phyloP scores from a whole-genome alignment of 2,797 vertebrate species.

The Chelon labrosus region DNA sequence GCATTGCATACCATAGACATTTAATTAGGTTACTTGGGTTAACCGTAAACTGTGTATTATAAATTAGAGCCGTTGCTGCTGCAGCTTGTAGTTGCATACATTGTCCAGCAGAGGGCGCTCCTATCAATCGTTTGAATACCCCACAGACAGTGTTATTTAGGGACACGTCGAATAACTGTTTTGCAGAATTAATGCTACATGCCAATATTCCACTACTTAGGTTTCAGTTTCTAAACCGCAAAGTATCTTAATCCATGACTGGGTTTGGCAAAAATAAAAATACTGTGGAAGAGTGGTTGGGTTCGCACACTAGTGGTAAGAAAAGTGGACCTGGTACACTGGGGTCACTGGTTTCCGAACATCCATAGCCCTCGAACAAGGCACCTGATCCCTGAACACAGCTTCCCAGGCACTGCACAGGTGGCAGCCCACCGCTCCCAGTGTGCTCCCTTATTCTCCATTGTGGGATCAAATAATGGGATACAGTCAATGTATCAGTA shows the following conservation, averaged over 20 bases:
- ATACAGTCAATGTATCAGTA: background rate
- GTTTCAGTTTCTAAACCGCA: background rate
- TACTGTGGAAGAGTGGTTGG: too few relatives aligned
- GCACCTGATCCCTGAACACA: too few relatives aligned
- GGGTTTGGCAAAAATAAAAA: background rate
- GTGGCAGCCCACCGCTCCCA: too few relatives aligned
- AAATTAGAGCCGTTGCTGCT: background rate
- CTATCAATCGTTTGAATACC: background rate
- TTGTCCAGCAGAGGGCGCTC: slow-evolving; percentile 54
- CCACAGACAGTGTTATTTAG: background rate
- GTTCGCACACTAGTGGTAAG: too few relatives aligned
- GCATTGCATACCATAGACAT: background rate
- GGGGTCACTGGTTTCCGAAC: too few relatives aligned
- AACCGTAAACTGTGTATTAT: too few relatives aligned
- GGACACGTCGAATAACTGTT: background rate
- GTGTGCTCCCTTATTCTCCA: too few relatives aligned
- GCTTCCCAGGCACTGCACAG: too few relatives aligned
- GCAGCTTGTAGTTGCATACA: background rate
- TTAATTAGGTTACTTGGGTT: too few relatives aligned
- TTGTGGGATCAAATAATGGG: too few relatives aligned
- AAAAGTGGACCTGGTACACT: too few relatives aligned
- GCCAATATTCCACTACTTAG: background rate
- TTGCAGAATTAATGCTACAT: slow-evolving; percentile 2
- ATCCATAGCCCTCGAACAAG: too few relatives aligned
- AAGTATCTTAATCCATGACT: background rate